Evolutionary conservation across 2,797 vertebrate genomes (phyloP), one percentile per base, ranked within the genome.

Genomic region (Anableps anableps): DNA sequence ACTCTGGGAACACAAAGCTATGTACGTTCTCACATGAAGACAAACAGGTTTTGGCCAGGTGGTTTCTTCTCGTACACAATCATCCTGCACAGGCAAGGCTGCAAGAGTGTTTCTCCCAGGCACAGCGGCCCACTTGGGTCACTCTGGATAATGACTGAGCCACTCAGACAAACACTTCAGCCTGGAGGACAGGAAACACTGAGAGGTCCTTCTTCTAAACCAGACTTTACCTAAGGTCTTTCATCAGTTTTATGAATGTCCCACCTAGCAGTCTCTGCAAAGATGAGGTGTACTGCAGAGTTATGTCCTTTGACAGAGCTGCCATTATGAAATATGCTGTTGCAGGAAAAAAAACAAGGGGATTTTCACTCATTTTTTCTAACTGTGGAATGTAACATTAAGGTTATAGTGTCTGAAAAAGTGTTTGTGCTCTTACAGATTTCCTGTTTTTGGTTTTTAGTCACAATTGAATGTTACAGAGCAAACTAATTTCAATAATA

Each of bases 121-220:
- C 84, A 72, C 79, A 81, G 83, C 72, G 76, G 84, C 88, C 86
- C 83, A 84, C 90, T 80, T 87, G 90, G 86, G 84, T 82, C 88
- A 89, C 80, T 68, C 71, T 17, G 64, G 78, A 91, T 87, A 93
- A 92, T 90, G 88, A 86, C 80, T 64, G 80, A 74, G 77, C 81
- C 93, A 92, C 90, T 95, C 89, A 92, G 84, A 91, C 85, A 88
- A 92, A 93, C 91, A 92, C 93, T 94, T 80, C 66, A 94, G 89
- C 86, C 88, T 88, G 36, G 80, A 91, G 91, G 88, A 88, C 90
- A 91, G 87, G 88, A 92, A 91, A 80, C 60, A 5, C 64, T 38
- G 62, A 89, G 88, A 88, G 83, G 74, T 83, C 77, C 83, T 75
- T 80, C 62, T 88, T 81, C 81, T 81, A 58, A 88, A 86, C 76